Conservation (phyloP, 2,797 vertebrate genomes). For the Champsocephalus esox region DNA sequence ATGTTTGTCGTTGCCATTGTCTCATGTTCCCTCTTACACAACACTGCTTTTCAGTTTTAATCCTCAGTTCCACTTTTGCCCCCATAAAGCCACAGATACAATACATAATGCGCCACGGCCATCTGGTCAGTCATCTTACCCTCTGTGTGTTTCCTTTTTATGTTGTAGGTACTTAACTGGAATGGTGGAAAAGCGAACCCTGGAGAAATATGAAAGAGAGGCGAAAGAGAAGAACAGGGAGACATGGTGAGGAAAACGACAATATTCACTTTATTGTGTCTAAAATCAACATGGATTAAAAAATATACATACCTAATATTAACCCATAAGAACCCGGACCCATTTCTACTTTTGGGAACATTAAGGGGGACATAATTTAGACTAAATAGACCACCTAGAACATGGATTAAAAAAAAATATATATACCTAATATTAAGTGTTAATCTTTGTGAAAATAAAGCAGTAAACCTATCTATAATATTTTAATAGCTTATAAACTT, state of each 20-base stretch:
- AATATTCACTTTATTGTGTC: neutral
- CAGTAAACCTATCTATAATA: no score
- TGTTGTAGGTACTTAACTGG: constrained; percentile 94
- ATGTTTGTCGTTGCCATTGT: neutral
- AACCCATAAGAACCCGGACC: no score
- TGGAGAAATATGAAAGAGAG: constrained; percentile 99
- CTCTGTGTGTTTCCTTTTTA: neutral
- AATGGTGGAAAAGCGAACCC: constrained; percentile 99
- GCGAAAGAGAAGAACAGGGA: constrained; percentile 99
- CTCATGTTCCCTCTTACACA: constrained; percentile 7
- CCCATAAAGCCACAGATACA: neutral
- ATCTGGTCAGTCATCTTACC: neutral
- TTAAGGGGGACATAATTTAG: no score
- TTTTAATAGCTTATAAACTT: no score
- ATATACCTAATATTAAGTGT: no score
- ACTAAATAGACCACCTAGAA: no score
- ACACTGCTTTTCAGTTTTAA: neutral
- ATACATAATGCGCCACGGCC: neutral
- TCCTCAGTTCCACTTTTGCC: neutral
- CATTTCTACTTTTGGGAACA: no score
- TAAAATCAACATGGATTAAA: no score
- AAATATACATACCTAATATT: no score
- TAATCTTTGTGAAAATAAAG: no score
- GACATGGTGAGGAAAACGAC: constrained; percentile 90
- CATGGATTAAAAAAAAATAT: no score